phyloP scores from a whole-genome alignment of 2,113 vertebrate genomes.

The Clarias batrachus region DNA sequence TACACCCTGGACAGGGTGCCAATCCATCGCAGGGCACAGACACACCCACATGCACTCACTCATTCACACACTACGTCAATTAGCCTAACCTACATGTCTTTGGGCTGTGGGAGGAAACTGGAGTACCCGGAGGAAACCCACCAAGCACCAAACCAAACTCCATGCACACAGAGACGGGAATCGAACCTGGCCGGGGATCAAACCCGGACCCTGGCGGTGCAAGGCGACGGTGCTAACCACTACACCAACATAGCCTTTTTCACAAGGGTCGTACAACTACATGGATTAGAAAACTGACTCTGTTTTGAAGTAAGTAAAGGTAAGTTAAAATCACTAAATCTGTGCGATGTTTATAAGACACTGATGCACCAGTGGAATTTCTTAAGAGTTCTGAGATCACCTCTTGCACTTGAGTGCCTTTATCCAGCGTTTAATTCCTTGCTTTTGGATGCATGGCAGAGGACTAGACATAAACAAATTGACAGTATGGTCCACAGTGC shows the following conservation, averaged over 20 bases:
- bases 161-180: too few relatives aligned
- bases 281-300: neutral
- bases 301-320: neutral
- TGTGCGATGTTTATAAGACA: neutral
- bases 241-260: neutral
- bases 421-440: neutral
- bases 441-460: neutral
- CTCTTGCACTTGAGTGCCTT: constrained; percentile 1
- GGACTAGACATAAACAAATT: neutral
- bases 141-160: too few relatives aligned
- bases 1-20: too few relatives aligned
- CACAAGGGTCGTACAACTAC: neutral
- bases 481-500: neutral
- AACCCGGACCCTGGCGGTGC: too few relatives aligned
- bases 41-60: too few relatives aligned
- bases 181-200: too few relatives aligned
- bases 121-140: too few relatives aligned
- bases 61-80: too few relatives aligned
- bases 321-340: neutral
- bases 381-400: neutral
- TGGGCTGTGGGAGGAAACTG: too few relatives aligned
- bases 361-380: neutral
- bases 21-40: too few relatives aligned
- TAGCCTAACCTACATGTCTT: too few relatives aligned
- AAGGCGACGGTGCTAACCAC: too few relatives aligned